Base-by-base conservation (phyloP, 1,140 invertebrate species). In the Stenopsyche tienmushanensis region DNA sequence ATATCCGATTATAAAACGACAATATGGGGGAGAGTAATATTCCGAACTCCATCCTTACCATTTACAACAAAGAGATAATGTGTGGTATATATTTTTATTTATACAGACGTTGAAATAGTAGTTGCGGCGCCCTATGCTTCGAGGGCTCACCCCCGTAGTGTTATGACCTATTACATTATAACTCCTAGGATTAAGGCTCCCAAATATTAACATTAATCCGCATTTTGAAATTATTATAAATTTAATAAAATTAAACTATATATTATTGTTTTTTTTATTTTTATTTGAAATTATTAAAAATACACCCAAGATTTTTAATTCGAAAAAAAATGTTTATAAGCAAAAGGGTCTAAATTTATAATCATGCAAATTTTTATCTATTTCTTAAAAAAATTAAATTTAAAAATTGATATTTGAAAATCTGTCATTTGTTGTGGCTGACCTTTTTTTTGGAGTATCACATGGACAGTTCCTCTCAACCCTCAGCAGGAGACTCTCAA, bases 1-100 rank as follows among this genome's bases (percentile, higher is more conserved):
- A 67, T 42, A 67, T 67, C 65, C 65, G 65, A 62, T 67, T 67
- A 67, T 67, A 63, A n/a, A n/a, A 42, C 24, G 24, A 53, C 41
- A 21, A 55, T 45, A 62, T 50, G 47, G n/a, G 5, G 7, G 47
- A 18, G n/a, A 45, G 47, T 18, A 66, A 58, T 50, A 53, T 62
- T 29, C 23, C 42, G 62, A 66, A 60, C 64, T 50, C 47, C 29
- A 26, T 24, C 23, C 60, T 41, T 60, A 60, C 64, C 64, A 58
- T 54, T 66, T 66, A 66, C 62, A 66, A 60, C 53, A 53, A 18
- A 57, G 13, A 18, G 41, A 57, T 42, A 39, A 21, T 26, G 7
- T 26, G 1, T 13, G 5, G 21, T 39, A 42, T 34, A 3, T 42
- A 52, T 21, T 44, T 15, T 44, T 44, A 15, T 15, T 44, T 13